Percentiles rank a stretch among this genome's conserved stretches.
These are phyloP conservation scores for Toxonevra muliebris DNA, from an alignment of 2,888 invertebrate species.

Conservation along the genomic window DNA sequence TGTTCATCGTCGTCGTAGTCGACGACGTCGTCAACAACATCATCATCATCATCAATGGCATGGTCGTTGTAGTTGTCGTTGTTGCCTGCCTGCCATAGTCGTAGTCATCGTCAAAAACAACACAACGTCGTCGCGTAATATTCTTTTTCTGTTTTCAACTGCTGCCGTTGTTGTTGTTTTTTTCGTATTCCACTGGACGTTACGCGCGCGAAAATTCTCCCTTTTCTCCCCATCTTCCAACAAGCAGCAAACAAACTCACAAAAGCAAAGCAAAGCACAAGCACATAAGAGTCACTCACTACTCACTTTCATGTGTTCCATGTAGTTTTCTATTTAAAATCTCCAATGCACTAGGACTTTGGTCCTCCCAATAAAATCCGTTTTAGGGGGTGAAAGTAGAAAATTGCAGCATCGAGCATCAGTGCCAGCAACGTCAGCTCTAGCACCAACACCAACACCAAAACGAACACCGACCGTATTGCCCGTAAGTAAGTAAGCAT, in stretches of 20 bases:
- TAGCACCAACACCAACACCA: too few relatives aligned
- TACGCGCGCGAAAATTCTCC: conserved; percentile 27
- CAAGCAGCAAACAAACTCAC: background rate
- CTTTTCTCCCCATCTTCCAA: background rate
- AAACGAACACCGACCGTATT: too few relatives aligned
- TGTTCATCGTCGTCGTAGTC: conserved; percentile 46
- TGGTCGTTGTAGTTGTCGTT: conserved; percentile 12
- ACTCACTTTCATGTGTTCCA: background rate
- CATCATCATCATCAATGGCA: conserved; percentile 22
- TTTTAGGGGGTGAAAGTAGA: too few relatives aligned
- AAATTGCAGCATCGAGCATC: too few relatives aligned
- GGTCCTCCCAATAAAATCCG: too few relatives aligned
- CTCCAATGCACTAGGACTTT: too few relatives aligned
- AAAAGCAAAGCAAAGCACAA: background rate
- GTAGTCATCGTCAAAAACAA: conserved; percentile 13
- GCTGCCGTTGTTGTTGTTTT: conserved; percentile 12
- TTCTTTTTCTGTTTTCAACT: background rate
- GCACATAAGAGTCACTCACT: background rate
- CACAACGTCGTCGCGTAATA: conserved; percentile 2
- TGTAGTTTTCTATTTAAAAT: too few relatives aligned
- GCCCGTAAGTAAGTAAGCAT: too few relatives aligned
- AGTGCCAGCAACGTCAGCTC: too few relatives aligned
- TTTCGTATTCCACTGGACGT: conserved; percentile 17
- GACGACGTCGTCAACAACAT: conserved; percentile 22
- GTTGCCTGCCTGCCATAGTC: conserved; percentile 11